Evolutionary conservation across 2,888 invertebrate genomes (phyloP).

Genomic region (Aphodius granarius): DNA sequence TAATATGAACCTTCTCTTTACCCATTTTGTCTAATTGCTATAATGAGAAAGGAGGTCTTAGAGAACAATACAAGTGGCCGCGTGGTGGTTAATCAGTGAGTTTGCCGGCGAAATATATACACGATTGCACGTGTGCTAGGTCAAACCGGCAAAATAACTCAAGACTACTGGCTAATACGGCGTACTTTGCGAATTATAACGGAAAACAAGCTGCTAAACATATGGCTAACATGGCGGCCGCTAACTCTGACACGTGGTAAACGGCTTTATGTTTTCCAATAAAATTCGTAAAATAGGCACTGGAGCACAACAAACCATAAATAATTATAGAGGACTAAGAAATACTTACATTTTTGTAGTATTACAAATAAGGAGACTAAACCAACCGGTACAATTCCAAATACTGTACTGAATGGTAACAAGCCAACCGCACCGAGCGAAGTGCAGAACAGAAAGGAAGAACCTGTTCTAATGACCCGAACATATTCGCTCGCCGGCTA

Average conservation of each 20-base stretch:
- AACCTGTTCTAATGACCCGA: constrained; percentile 29
- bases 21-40: constrained; percentile 69
- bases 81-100: neutral
- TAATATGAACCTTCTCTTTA: constrained; percentile 98
- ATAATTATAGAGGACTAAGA: constrained; percentile 11
- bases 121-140: constrained; percentile 3
- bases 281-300: constrained; percentile 11
- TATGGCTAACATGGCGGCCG: constrained; percentile 50
- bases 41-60: neutral
- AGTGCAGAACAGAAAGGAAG: constrained; percentile 53
- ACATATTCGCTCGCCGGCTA: constrained; percentile 28
- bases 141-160: neutral
- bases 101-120: constrained; percentile 1
- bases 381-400: constrained; percentile 27
- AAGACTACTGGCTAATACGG: neutral
- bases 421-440: constrained; percentile 49
- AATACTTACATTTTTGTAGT: constrained; percentile 2
- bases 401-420: constrained; percentile 19
- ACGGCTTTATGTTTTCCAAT: constrained; percentile 24
- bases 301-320: constrained; percentile 3
- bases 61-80: neutral
- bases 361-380: constrained; percentile 20
- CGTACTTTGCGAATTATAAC: neutral
- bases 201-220: constrained; percentile 40
- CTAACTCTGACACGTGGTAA: constrained; percentile 49